Percentiles rank a stretch among this genome's conserved stretches.
Conservation (phyloP, 2,797 vertebrate genomes). For the Avahi laniger region DNA sequence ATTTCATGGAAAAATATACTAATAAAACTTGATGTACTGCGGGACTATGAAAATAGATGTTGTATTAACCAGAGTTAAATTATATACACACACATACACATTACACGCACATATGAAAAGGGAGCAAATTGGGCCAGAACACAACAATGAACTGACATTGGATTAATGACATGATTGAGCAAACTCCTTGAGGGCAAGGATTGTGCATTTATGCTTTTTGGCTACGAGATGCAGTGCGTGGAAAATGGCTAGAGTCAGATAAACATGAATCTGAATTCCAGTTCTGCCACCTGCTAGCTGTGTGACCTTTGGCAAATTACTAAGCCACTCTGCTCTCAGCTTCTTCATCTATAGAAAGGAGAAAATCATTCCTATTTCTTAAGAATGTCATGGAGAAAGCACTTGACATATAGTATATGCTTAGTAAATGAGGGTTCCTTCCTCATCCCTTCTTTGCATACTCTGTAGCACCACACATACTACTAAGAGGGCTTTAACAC, state of each 20-base stretch:
- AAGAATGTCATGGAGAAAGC: neutral
- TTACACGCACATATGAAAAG: neutral
- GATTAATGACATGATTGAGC: neutral
- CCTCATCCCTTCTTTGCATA: neutral
- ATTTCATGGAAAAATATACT: slow-evolving; percentile 39
- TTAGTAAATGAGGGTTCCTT: neutral
- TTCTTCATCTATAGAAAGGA: neutral
- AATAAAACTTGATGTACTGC: neutral
- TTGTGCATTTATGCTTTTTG: neutral
- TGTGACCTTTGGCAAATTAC: neutral
- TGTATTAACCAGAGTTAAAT: neutral
- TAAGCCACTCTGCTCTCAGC: neutral
- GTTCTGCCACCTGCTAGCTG: neutral
- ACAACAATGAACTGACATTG: neutral
- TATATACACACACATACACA: neutral
- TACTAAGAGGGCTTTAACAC: neutral
- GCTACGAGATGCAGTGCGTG: neutral
- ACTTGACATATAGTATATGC: neutral
- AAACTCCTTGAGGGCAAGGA: neutral
- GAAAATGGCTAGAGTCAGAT: neutral
- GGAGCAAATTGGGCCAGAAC: neutral
- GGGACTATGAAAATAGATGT: neutral
- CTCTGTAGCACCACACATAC: neutral
- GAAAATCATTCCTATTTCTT: neutral
- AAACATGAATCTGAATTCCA: neutral